These are phyloP conservation scores for Nylanderia fulva DNA, from an alignment of 1,140 invertebrate species.

Conservation along the genomic window DNA sequence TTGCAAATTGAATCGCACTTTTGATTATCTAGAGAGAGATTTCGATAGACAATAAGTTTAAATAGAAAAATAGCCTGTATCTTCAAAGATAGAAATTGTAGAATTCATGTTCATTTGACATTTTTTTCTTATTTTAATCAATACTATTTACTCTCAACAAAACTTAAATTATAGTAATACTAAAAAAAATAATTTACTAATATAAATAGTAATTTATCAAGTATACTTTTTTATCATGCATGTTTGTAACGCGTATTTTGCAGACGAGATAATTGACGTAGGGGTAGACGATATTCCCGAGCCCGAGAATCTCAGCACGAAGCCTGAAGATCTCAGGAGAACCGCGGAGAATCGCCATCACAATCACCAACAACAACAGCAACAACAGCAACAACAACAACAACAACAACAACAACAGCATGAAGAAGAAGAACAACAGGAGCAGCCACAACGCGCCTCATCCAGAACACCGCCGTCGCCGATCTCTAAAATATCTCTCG, in stretches of 20 bases:
- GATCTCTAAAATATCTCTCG: conserved; percentile 35
- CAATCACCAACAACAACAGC: conserved; percentile 76
- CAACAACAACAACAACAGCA: too few relatives aligned
- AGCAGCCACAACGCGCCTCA: conserved; percentile 45
- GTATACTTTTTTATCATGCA: conserved; percentile 13
- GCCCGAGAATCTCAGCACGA: conserved; percentile 95
- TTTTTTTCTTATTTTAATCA: too few relatives aligned
- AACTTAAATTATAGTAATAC: too few relatives aligned
- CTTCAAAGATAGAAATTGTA: too few relatives aligned
- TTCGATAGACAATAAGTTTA: too few relatives aligned
- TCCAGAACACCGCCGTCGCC: conserved; percentile 52
- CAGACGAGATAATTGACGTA: conserved; percentile 84
- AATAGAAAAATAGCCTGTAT: too few relatives aligned
- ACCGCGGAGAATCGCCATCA: conserved; percentile 84
- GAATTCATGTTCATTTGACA: too few relatives aligned
- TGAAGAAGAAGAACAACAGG: conserved; percentile 60
- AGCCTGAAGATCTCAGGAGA: conserved; percentile 92
- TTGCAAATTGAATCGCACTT: neutral
- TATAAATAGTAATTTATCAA: neutral
- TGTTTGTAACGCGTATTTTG: conserved; percentile 49
- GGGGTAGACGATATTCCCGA: conserved; percentile 90
- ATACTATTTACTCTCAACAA: too few relatives aligned
- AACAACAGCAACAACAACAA: conserved; percentile 64
- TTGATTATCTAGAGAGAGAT: neutral
- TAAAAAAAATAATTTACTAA: too few relatives aligned